Conservation (phyloP, 2,797 vertebrate genomes). For the Geotrypetes seraphini region DNA sequence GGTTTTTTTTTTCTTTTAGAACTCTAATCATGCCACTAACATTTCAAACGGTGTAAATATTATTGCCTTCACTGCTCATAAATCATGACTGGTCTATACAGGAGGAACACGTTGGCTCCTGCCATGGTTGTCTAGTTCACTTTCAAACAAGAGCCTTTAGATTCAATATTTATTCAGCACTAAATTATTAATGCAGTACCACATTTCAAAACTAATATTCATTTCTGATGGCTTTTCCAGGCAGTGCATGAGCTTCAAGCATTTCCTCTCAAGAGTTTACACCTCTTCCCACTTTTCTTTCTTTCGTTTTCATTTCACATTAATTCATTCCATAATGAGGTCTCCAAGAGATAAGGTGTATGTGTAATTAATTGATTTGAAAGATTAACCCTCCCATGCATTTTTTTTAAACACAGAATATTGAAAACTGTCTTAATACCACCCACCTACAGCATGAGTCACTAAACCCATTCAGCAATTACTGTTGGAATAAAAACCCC, state of each 20-base stretch:
- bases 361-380: conserved; percentile 9
- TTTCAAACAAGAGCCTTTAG: conserved; percentile 51
- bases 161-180: conserved; percentile 62
- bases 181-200: conserved; percentile 60
- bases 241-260: conserved; percentile 50
- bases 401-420: conserved; percentile 26
- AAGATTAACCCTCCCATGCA: conserved; percentile 3
- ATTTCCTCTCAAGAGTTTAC: conserved; percentile 31
- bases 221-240: conserved; percentile 63
- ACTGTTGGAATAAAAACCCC: conserved; percentile 22
- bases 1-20: conserved; percentile 23
- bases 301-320: conserved; percentile 15
- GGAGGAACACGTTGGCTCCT: conserved; percentile 25
- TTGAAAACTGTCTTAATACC: conserved; percentile 17
- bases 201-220: conserved; percentile 63
- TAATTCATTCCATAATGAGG: background rate
- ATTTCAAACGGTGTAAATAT: too few relatives aligned
- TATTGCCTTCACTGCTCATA: too few relatives aligned
- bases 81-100: too few relatives aligned
- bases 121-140: conserved; percentile 42
- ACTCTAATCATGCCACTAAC: conserved; percentile 30
- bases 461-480: conserved; percentile 42
- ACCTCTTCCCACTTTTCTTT: conserved; percentile 15
- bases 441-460: conserved; percentile 29
- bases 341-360: background rate